These are phyloP conservation scores for Drosophila malerkotliana DNA, from an alignment of 1,140 invertebrate species.

Conservation along the genomic window DNA sequence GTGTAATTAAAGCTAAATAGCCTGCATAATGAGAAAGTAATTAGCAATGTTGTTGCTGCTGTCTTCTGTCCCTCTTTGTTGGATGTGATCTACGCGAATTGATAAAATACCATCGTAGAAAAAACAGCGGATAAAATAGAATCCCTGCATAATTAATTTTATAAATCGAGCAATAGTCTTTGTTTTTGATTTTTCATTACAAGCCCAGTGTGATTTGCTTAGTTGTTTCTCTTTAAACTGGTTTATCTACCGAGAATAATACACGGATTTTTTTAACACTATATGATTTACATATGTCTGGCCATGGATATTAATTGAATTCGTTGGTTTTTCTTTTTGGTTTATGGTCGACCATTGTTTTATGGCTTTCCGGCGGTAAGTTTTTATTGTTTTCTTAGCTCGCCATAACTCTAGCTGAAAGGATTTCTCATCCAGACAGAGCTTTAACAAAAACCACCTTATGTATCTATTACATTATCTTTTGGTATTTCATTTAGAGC, in stretches of 20 bases:
- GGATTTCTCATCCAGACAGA: not conserved
- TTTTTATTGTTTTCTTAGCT: slow-evolving; percentile 1
- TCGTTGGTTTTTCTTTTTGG: not conserved
- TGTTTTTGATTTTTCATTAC: slow-evolving; percentile 10
- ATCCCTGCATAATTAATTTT: slow-evolving; percentile 5
- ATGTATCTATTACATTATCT: slow-evolving; percentile 24
- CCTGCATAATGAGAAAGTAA: slow-evolving; percentile 83
- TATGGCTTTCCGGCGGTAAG: slow-evolving; percentile 2
- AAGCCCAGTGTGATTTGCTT: not conserved
- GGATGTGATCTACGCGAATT: slow-evolving; percentile 32
- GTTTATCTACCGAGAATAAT: slow-evolving; percentile 19
- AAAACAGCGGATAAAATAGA: not conserved
- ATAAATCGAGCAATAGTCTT: slow-evolving; percentile 1
- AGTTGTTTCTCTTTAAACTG: slow-evolving; percentile 1
- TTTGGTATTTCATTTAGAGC: slow-evolving; percentile 35
- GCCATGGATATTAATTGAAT: slow-evolving; percentile 32
- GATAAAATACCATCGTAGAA: slow-evolving; percentile 6
- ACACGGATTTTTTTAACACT: not conserved
- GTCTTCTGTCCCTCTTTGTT: slow-evolving; percentile 17
- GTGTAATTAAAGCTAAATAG: slow-evolving; percentile 83
- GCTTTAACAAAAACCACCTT: not conserved
- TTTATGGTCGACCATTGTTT: slow-evolving; percentile 25
- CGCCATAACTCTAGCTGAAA: not conserved
- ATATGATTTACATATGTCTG: slow-evolving; percentile 6
- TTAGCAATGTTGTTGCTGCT: slow-evolving; percentile 74